Evolutionary conservation across 92 coral and sea anemone genomes (phyloP).

Genomic region (Phymanthus crucifer): DNA sequence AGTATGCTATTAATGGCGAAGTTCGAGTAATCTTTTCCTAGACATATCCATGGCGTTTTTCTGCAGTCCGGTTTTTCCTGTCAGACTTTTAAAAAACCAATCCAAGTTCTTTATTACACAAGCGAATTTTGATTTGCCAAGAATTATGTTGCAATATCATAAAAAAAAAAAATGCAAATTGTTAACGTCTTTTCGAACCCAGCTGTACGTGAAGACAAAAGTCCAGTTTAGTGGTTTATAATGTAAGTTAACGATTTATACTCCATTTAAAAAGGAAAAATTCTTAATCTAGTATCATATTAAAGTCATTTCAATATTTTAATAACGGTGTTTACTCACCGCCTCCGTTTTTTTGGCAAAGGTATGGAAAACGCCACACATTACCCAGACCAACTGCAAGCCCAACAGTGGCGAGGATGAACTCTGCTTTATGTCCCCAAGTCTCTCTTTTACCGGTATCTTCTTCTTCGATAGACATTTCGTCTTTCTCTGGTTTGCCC

Average conservation of each 20-base stretch:
- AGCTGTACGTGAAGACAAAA: no score
- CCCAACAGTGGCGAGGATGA: slow-evolving; percentile 82
- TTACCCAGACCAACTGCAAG: slow-evolving; percentile 88
- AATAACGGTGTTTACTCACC: slow-evolving; percentile 40
- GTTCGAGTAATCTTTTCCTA: not conserved
- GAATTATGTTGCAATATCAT: no score
- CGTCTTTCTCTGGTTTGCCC: slow-evolving; percentile 34
- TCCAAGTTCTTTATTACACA: no score
- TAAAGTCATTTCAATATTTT: no score
- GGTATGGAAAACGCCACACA: slow-evolving; percentile 89
- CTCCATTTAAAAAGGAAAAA: not conserved
- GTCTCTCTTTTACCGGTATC: slow-evolving; percentile 52
- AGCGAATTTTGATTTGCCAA: no score
- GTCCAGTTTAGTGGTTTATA: no score
- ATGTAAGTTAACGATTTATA: no score
- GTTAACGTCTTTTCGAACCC: no score
- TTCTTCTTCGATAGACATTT: slow-evolving; percentile 36
- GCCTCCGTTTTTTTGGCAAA: slow-evolving; percentile 88
- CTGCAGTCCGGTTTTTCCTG: no score
- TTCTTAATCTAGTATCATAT: not conserved
- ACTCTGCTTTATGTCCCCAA: slow-evolving; percentile 91
- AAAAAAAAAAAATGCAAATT: no score
- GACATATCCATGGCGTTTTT: no score
- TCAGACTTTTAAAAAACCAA: no score
- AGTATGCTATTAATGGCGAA: not conserved